Base-by-base conservation (phyloP, 2,113 vertebrate species). In the Microcebus tavaratra region DNA sequence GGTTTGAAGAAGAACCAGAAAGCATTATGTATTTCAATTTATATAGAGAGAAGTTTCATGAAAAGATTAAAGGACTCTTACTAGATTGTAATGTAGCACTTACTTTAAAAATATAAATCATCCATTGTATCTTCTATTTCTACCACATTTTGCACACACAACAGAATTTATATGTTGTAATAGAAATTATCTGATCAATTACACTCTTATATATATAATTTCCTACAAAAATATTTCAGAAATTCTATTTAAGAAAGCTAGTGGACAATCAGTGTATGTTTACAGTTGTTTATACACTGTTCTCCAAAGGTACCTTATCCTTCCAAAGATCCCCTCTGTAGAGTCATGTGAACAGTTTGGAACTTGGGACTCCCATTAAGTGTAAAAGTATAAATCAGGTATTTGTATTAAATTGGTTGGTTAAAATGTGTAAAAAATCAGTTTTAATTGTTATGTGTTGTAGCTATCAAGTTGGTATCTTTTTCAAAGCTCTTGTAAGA, bases 21-120 rank as follows among this genome's bases (percentile, higher is more conserved):
- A 99, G 99, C 98, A 99, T 99, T 98, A 99, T 99, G 99, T 99
- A 99, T 96, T 99, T 99, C 98, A 99, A 99, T 95, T 98, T 99
- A 4, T 99, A 99, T 98, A 99, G 99, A 99, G 99, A 99, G 97
- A 99, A 99, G 98, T 99, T 99, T 97, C 99, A 99, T 80, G 98
- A 99, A 93, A 98, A 99, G 93, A 98, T 99, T 95, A 99, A 99
- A 98, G 97, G 97, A 86, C 98, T 99, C 17, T 98, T 99, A 2
- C 98, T 98, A 98, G 98, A 99, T 95, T 99, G 98, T 9, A 97
- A 98, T 8, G 99, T 98, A 76, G 94, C 98, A 14, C 99, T 99
- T 85, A 98, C 98, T 85, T 96, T 99, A 98, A 98, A 98, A 94
- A 79, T 55, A 95, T 76, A 97, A 97, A 97, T 84, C 97, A 98